Conservation (phyloP, 92 coral and sea anemone genomes). For the Scolanthus callimorphus region DNA sequence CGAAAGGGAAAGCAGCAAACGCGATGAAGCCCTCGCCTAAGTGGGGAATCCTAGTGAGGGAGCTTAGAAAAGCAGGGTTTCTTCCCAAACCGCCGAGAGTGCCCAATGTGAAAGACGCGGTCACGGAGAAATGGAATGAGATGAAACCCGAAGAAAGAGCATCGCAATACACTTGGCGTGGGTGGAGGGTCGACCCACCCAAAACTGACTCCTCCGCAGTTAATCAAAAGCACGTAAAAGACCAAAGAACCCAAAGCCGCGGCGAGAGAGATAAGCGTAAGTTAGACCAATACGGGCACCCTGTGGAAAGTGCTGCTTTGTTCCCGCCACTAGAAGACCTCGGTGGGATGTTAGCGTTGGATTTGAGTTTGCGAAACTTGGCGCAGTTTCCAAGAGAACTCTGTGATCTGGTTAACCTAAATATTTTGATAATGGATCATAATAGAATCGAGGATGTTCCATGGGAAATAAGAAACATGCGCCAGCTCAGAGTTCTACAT, state of each 20-base stretch:
- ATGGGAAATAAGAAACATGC: constrained; percentile 25
- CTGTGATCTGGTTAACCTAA: constrained; percentile 57
- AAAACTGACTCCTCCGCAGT: constrained; percentile 1
- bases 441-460: constrained; percentile 59
- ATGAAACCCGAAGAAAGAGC: constrained; percentile 25
- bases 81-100: constrained; percentile 31
- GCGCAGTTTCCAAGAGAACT: constrained; percentile 38
- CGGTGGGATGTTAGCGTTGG: constrained; percentile 63
- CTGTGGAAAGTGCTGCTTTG: constrained; percentile 23
- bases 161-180: constrained; percentile 66
- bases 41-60: constrained; percentile 63
- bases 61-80: constrained; percentile 69
- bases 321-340: constrained; percentile 46
- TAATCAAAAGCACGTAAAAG: not conserved
- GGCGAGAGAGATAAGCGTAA: not conserved
- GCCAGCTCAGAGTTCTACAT: constrained; percentile 53
- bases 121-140: constrained; percentile 4
- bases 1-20: constrained; percentile 29
- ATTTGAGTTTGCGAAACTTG: constrained; percentile 54
- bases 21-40: constrained; percentile 71
- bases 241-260: constrained; percentile 2
- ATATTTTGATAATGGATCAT: constrained; percentile 61
- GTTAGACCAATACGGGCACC: constrained; percentile 67
- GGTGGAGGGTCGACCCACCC: constrained; percentile 52
- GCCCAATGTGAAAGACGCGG: constrained; percentile 21